Evolutionary conservation across 64 coral and sea anemone species (phyloP), one percentile per base, ranked within the genome.

Genomic region (Actinia equina): DNA sequence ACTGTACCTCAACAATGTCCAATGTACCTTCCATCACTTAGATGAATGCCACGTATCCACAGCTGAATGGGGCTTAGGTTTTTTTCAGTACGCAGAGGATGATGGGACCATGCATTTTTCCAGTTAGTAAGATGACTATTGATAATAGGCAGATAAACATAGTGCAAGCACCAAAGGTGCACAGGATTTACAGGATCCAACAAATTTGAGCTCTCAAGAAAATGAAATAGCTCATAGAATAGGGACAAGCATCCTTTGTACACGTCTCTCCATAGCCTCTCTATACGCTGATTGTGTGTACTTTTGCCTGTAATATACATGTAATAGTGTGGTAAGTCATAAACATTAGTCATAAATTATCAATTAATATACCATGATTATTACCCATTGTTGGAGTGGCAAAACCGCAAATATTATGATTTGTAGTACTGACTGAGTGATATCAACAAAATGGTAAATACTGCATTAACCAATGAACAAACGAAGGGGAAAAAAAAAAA

Each of bases 91-190:
- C 86, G 65, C 45, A 92, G 42, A 15, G 86, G 91, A 78, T 92
- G 91, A 55, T 92, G 91, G 18, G 82, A 54, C 91, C 85, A 92
- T 37, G 91, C 86, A 83, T 92, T 86, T 52, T 77, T 92, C 91
- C 86, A 92, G 43, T 65, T 87, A 65, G 58, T 81, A 26, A 87
- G 62, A 83, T 88, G 65, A 5, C 30, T 92, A 44, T 92, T 88
- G 17, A 92, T 87, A 14, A 88, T 93, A 22, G 58, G 46, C 88
- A 86, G 87, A 45, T 93, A 93, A 14, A 86, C 91, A 60, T 89
- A 70, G 25, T 93, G 87, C 17, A 94, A 77, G 44, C 69, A 83
- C 85, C 64, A 57, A 30, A 94, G 0, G 67, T 89, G 92, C 37
- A 87, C 26, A 22, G 52, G 11, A 94, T 87, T 86, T 16, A 83